Conservation (phyloP, 2,797 vertebrate species). For the Chelon labrosus region DNA sequence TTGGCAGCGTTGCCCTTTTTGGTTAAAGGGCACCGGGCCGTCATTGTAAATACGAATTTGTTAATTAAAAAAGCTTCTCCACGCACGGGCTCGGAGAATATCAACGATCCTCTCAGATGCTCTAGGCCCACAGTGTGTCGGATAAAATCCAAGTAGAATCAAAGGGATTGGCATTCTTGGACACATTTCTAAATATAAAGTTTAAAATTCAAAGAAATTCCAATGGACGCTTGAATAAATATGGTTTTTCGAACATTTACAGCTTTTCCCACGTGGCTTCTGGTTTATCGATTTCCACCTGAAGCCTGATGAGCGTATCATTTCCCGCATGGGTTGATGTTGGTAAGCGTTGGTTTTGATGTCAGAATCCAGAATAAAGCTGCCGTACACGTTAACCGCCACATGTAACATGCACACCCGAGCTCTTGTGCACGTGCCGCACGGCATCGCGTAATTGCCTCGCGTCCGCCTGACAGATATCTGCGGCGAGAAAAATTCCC, state of each 20-base stretch:
- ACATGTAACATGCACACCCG: neutral
- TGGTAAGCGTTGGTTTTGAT: slow-evolving; percentile 32
- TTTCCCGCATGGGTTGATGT: slow-evolving; percentile 28
- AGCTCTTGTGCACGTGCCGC: slow-evolving; percentile 9
- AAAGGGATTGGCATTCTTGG: slow-evolving; percentile 26
- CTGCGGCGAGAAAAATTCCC: slow-evolving; percentile 22
- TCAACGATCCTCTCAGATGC: slow-evolving; percentile 17
- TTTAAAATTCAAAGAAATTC: slow-evolving; percentile 6
- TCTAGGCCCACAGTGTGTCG: slow-evolving; percentile 4
- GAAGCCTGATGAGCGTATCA: slow-evolving; percentile 33
- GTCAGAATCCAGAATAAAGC: slow-evolving; percentile 12
- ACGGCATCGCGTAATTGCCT: slow-evolving; percentile 27
- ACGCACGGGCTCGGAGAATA: slow-evolving; percentile 8
- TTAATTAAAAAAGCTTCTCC: slow-evolving; percentile 52
- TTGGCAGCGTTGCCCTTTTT: slow-evolving; percentile 63
- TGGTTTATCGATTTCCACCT: slow-evolving; percentile 40
- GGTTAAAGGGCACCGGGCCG: slow-evolving; percentile 54
- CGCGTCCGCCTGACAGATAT: slow-evolving; percentile 56
- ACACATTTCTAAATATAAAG: neutral
- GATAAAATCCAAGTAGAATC: slow-evolving; percentile 26
- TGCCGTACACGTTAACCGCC: slow-evolving; percentile 1
- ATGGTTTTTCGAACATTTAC: slow-evolving; percentile 1
- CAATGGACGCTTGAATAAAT: neutral
- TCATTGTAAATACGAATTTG: slow-evolving; percentile 62
- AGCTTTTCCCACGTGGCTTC: slow-evolving; percentile 14